Base-by-base conservation (phyloP, 2,888 invertebrate species). In the Callyntrura sp. region DNA sequence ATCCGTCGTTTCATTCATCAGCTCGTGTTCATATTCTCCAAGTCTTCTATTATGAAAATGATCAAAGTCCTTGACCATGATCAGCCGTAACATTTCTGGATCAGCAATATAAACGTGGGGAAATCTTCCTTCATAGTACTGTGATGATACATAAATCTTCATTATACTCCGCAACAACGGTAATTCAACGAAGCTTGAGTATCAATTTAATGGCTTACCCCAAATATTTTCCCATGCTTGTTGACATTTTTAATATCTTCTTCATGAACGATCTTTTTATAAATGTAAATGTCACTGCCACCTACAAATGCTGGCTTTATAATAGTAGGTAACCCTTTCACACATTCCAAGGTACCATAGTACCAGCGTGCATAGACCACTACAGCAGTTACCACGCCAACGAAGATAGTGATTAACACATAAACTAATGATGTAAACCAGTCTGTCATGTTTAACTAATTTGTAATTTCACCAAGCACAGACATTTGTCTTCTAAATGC, bases 1-100 rank as follows among this genome's bases (percentile, higher is more conserved):
- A 65, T 92, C 92, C 90, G 90, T 84, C 90, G 91, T 87, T 65
- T 92, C 92, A 88, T 90, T 90, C n/a, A 91, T 76, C 5, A 91
- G 51, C 0, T 83, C 82, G 43, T 90, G 91, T 1, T 90, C 90
- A 45, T 84, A 89, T 62, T 92, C 73, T 20, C 79, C 1, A 51
- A 88, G 79, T 48, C 91, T 28, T 60, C 85, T 91, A n/a, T 92
- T 82, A 14, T 90, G 90, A 51, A 92, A 92, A 57, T 92, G 89
- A 45, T 91, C 92, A 68, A 92, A 92, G 55, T 92, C 91, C 55
- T 92, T 92, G 25, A 92, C 83, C 17, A 92, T 90, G 25, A 91
- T 90, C 5, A 83, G 79, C 0, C 90, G 73, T 17, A 92, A 45
- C 17, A 92, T 5, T 20, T 92, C 90, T 0, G 90, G 84, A 68